phyloP scores from a whole-genome alignment of 64 coral and sea anemone genomes.

The Catalaphyllia jardinei region DNA sequence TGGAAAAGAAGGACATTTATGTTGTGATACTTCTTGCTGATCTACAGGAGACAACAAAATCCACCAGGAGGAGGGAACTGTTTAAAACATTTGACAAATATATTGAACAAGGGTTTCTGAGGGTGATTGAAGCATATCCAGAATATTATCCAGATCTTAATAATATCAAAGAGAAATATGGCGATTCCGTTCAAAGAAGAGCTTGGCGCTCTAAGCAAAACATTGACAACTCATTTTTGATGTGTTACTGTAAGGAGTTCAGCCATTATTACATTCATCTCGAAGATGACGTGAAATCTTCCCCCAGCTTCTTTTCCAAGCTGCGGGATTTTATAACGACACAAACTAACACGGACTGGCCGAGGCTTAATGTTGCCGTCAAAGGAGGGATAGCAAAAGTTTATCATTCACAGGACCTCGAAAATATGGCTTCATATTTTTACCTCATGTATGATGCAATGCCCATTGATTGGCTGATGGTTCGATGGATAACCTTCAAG shows the following conservation, averaged over 20 bases:
- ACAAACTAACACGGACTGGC: constrained; percentile 2
- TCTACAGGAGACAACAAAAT: background rate
- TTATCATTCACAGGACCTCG: constrained; percentile 9
- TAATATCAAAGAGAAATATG: constrained; percentile 29
- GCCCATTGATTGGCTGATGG: constrained; percentile 57
- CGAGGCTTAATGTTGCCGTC: constrained; percentile 27
- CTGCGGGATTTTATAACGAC: constrained; percentile 36
- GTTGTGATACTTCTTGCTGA: constrained; percentile 47
- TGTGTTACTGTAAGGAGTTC: constrained; percentile 45
- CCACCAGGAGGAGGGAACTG: background rate
- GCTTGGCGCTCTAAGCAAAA: constrained; percentile 66
- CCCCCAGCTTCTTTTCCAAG: constrained; percentile 32
- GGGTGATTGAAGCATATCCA: constrained; percentile 23
- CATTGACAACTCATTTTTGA: constrained; percentile 47
- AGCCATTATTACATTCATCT: constrained; percentile 69
- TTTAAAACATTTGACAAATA: constrained; percentile 1
- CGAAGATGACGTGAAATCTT: constrained; percentile 56
- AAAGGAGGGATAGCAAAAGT: constrained; percentile 49
- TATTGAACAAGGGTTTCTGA: constrained; percentile 21
- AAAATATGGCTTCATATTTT: constrained; percentile 30
- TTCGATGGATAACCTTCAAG: constrained; percentile 10
- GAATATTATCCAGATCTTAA: constrained; percentile 50
- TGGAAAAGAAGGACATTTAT: constrained; percentile 4
- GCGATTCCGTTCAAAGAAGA: constrained; percentile 39
- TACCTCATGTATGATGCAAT: constrained; percentile 39